Conservation (phyloP, 2,113 vertebrate species). For the Stigmatopora argus region DNA sequence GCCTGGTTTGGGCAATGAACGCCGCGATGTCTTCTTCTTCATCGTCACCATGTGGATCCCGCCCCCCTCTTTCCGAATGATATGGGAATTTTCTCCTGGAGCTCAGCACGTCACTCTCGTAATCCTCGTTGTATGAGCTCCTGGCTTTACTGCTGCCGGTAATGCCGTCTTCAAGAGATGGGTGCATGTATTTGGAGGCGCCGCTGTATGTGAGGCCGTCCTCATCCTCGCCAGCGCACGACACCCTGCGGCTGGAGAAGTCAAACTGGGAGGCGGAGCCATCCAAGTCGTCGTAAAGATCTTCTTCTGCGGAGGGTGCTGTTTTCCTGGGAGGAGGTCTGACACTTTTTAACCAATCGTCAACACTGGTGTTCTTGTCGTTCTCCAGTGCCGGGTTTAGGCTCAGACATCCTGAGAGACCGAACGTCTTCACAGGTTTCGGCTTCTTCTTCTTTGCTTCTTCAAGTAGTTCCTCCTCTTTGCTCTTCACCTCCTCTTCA, state of each 20-base stretch:
- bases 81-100: slow-evolving; percentile 75
- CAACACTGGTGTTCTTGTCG: slow-evolving; percentile 67
- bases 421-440: slow-evolving; percentile 47
- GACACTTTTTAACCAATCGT: slow-evolving; percentile 81
- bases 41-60: slow-evolving; percentile 48
- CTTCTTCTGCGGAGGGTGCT: slow-evolving; percentile 31
- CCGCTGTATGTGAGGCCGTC: slow-evolving; percentile 62
- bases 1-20: slow-evolving; percentile 64
- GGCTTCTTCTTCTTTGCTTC: slow-evolving; percentile 52
- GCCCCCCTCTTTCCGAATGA: slow-evolving; percentile 59
- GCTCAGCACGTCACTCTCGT: slow-evolving; percentile 61
- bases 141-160: slow-evolving; percentile 30
- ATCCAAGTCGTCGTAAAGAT: slow-evolving; percentile 59
- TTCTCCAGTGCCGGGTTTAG: slow-evolving; percentile 52
- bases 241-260: slow-evolving; percentile 69
- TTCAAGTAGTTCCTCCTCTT: slow-evolving; percentile 61
- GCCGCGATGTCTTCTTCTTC: slow-evolving; percentile 68
- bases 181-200: slow-evolving; percentile 63
- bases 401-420: slow-evolving; percentile 61
- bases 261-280: slow-evolving; percentile 72
- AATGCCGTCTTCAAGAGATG: slow-evolving; percentile 55
- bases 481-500: slow-evolving; percentile 39
- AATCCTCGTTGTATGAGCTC: slow-evolving; percentile 54
- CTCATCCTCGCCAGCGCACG: slow-evolving; percentile 53
- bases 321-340: slow-evolving; percentile 67